Base-by-base conservation (phyloP, 2,797 vertebrate species). In the Pseudochirops cupreus region DNA sequence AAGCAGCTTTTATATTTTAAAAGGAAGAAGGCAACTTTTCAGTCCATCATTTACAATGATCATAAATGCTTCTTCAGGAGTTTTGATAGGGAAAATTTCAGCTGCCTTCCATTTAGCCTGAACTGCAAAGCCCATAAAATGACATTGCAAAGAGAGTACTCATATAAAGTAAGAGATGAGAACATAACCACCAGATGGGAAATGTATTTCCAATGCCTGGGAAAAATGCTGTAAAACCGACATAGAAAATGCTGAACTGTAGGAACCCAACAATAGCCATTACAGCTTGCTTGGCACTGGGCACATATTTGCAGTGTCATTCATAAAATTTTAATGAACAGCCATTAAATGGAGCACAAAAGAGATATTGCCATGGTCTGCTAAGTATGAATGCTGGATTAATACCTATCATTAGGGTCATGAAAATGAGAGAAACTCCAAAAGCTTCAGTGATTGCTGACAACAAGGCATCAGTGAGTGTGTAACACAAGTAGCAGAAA, bases 271-370 rank as follows among this genome's bases (percentile, higher is more conserved):
- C 93, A 98, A 96, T 93, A 96, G 95, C 91, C 92, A 94, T 87
- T 91, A 90, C 93, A 92, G 29, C 10, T 56, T 93, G 95, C 87
- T 89, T 94, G 95, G 94, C 91, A 56, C 90, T 95, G 95, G 94
- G 92, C 92, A 67, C 94, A 87, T 93, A 26, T 96, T 97, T 96
- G 92, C 62, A 97, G 91, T 92, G 94, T 93, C 95, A 97, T 97
- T 97, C 96, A 96, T 97, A 97, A 98, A 96, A 97, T n/a, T 94
- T 96, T 92, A 97, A 98, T 97, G 96, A 97, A 96, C 93, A 95
- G 74, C 94, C 95, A 97, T 96, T 98, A 97, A 97, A 94, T 94
- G 95, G 92, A 93, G 89, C 96, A 97, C 93, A 95, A 91, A 97
- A 74, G 54, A 98, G 59, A 92, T 52, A 92, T 28, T 93, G 92